Evolutionary conservation across 1,140 invertebrate genomes (phyloP).

Genomic region (Calycopis cecrops): DNA sequence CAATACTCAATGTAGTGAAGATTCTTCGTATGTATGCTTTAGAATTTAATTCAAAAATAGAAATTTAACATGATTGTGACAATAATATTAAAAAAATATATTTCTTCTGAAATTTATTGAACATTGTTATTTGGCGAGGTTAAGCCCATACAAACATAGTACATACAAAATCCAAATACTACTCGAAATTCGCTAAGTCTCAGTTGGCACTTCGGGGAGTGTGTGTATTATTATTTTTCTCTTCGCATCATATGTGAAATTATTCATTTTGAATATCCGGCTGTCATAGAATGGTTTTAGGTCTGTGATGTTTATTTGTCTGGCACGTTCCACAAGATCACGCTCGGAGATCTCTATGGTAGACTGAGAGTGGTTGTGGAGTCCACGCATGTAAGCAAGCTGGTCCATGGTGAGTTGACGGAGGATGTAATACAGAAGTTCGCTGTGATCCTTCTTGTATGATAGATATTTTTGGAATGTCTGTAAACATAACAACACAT

Average conservation of each 20-base stretch:
- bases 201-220: slow-evolving; percentile 75
- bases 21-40: no score
- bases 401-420: slow-evolving; percentile 95
- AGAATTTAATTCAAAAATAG: no score
- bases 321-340: slow-evolving; percentile 93
- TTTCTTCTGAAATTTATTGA: no score
- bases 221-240: slow-evolving; percentile 91
- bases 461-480: slow-evolving; percentile 95
- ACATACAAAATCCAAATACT: neutral
- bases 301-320: slow-evolving; percentile 94
- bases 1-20: no score
- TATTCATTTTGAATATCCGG: slow-evolving; percentile 92
- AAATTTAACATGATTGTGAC: no score
- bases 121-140: neutral
- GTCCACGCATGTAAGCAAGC: slow-evolving; percentile 88
- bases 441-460: slow-evolving; percentile 97
- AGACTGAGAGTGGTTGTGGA: slow-evolving; percentile 83
- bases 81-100: no score
- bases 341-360: slow-evolving; percentile 94
- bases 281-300: slow-evolving; percentile 95
- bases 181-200: slow-evolving; percentile 16
- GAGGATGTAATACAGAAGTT: slow-evolving; percentile 96
- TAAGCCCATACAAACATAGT: neutral
- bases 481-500: slow-evolving; percentile 64
- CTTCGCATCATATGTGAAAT: slow-evolving; percentile 90